Evolutionary conservation across 2,113 vertebrate genomes (phyloP).

Genomic region (Colius striatus): DNA sequence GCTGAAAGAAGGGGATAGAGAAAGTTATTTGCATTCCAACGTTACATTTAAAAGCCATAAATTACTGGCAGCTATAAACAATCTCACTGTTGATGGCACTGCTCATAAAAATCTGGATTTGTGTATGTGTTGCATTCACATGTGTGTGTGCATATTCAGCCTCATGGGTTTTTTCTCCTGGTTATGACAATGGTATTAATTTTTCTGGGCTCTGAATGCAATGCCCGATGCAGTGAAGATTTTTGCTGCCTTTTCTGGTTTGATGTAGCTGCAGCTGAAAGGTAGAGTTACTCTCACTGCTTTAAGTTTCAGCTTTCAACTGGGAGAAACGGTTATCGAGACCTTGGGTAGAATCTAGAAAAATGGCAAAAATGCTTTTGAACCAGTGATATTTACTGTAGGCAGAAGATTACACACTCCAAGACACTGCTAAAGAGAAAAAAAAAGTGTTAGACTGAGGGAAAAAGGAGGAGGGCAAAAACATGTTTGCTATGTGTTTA

Average conservation of each 20-base stretch:
- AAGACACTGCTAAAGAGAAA: not conserved
- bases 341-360: not conserved
- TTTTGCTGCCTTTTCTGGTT: conserved; percentile 6
- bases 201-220: conserved; percentile 9
- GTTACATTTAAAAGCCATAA: conserved; percentile 77
- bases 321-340: not conserved
- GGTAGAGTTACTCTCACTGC: not conserved
- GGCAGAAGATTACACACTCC: not conserved
- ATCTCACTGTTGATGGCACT: conserved; percentile 56
- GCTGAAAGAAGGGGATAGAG: not conserved
- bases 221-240: not conserved
- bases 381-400: not conserved
- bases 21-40: conserved; percentile 74
- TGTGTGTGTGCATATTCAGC: conserved; percentile 1
- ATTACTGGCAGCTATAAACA: conserved; percentile 77
- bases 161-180: conserved; percentile 33
- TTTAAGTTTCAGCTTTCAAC: not conserved
- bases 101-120: conserved; percentile 73
- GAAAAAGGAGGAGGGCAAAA: not conserved
- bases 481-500: not conserved
- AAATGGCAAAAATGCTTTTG: not conserved
- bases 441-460: not conserved
- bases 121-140: not conserved
- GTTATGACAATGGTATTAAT: conserved; percentile 15
- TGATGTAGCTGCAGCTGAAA: not conserved